Evolutionary conservation across 2,888 invertebrate species (phyloP), one percentile per base, ranked within the genome.

Genomic region (Rapana venosa): DNA sequence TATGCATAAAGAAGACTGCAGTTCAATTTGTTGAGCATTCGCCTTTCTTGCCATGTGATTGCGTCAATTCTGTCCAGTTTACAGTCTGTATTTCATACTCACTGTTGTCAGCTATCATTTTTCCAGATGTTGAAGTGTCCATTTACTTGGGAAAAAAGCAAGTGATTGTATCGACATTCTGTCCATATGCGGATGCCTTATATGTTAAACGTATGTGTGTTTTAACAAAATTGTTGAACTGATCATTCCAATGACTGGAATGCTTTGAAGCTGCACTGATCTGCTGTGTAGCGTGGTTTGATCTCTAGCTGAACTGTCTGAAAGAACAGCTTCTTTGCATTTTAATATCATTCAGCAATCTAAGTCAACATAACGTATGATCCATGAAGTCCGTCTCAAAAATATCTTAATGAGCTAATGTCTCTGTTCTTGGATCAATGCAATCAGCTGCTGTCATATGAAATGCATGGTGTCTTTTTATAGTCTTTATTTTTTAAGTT

Each of bases 31-130:
- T 79, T 70, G 35, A 70, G 11, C 22, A 70, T 36, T 58, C 20
- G 87, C 87, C 87, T 70, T 66, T 87, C 87, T 87, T 87, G 87
- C 87, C 87, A 36, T n/a, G 85, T 85, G 85, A 85, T 85, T 58
- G 58, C 58, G 58, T 58, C 56, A 58, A 85, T n/a, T 85, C 61
- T 85, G 85, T 85, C 79, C 79, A 79, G 17, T 30, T 74, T 74
- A 11, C 26, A 22, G 8, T 30, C n/a, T 30, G 1, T 26, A 22
- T 1, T 74, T 11, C 70, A 74, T 74, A 11, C 22, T 79, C 35
- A 79, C 15, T 15, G 15, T 79, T 32, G 15, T 13, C 30, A 79
- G 17, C 79, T 79, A 79, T 79, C 79, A 79, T 35, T 35, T 32
- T 32, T 79, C 17, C 35, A 32, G 11, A n/a, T 74, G 22, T 74